A percentile compares a stretch with the other conserved stretches of the same genome.
Evolutionary conservation across 30 jellyfish, hydroid and myxozoan species (phyloP).

Genomic region (Hydractinia echinata): DNA sequence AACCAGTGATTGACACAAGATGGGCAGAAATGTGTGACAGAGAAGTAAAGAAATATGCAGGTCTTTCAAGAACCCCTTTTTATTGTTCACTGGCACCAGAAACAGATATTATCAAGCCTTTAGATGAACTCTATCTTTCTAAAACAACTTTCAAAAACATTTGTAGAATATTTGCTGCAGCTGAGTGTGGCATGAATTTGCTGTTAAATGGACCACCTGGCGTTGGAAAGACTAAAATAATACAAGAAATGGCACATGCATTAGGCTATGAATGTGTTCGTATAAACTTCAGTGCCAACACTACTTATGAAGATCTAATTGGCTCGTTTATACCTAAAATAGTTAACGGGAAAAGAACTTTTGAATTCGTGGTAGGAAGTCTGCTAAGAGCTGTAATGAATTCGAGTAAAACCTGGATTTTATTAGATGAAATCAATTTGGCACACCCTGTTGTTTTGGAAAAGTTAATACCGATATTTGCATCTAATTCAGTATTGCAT

Average conservation of each 20-base stretch:
- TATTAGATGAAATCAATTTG: constrained; percentile 8
- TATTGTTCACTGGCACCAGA: constrained; percentile 8
- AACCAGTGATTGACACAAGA: not conserved
- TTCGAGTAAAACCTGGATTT: constrained; percentile 13
- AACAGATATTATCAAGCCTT: not conserved
- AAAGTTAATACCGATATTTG: constrained; percentile 8
- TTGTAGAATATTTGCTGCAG: constrained; percentile 20
- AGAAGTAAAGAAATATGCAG: not conserved
- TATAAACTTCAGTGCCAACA: constrained; percentile 21
- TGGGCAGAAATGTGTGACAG: not conserved
- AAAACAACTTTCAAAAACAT: constrained; percentile 15
- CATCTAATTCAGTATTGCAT: not conserved
- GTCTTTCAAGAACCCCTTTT: constrained; percentile 2
- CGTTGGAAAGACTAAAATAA: constrained; percentile 19
- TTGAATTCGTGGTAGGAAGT: constrained; percentile 18
- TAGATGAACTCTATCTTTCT: constrained; percentile 10
- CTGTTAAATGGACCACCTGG: constrained; percentile 29
- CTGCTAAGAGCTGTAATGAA: constrained; percentile 1
- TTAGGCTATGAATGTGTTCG: constrained; percentile 15
- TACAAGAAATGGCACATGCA: not conserved
- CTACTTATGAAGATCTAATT: constrained; percentile 15
- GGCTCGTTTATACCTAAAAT: constrained; percentile 15
- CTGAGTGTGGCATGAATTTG: constrained; percentile 10
- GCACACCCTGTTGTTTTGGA: constrained; percentile 2
- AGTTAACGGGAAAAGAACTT: not conserved